Percentiles rank a stretch among this genome's conserved stretches.
Evolutionary conservation across 2,113 vertebrate species (phyloP).

Genomic region (Plectropomus leopardus): DNA sequence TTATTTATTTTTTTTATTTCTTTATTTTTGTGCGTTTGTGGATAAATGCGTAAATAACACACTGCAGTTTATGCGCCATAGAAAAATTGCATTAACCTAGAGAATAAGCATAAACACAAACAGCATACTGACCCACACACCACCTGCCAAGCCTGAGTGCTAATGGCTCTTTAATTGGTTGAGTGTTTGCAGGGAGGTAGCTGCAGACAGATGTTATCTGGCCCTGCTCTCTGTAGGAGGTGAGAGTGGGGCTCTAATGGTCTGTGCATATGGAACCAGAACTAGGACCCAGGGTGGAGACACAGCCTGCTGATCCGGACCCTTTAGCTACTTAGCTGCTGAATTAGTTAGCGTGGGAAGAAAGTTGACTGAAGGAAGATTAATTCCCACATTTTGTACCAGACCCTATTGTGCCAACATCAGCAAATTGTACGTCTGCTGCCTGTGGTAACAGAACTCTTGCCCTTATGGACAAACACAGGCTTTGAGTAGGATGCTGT

Average conservation of each 20-base stretch:
- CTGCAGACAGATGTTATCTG: slow-evolving; percentile 76
- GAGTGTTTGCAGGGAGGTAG: slow-evolving; percentile 72
- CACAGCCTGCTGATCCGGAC: slow-evolving; percentile 60
- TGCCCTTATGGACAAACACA: slow-evolving; percentile 51
- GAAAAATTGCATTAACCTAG: slow-evolving; percentile 28
- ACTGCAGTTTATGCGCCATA: neutral
- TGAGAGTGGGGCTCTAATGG: slow-evolving; percentile 67
- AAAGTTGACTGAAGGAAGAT: slow-evolving; percentile 66
- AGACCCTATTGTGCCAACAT: slow-evolving; percentile 50
- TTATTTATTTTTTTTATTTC: neutral
- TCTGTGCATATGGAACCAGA: slow-evolving; percentile 58
- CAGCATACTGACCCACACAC: slow-evolving; percentile 47
- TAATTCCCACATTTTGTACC: slow-evolving; percentile 56
- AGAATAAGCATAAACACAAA: slow-evolving; percentile 47
- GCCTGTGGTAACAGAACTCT: slow-evolving; percentile 33
- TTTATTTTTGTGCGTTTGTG: neutral
- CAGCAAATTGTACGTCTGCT: slow-evolving; percentile 52
- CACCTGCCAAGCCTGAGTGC: slow-evolving; percentile 57
- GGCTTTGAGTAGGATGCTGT: slow-evolving; percentile 45
- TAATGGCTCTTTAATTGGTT: slow-evolving; percentile 79
- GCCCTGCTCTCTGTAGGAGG: slow-evolving; percentile 65
- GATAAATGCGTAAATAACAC: slow-evolving; percentile 34
- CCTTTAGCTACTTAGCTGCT: slow-evolving; percentile 67
- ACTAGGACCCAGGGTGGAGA: slow-evolving; percentile 48
- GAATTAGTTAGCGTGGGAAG: slow-evolving; percentile 73